These are phyloP conservation scores for Pleuronectes platessa DNA, from an alignment of 2,113 vertebrate species.

Conservation along the genomic window DNA sequence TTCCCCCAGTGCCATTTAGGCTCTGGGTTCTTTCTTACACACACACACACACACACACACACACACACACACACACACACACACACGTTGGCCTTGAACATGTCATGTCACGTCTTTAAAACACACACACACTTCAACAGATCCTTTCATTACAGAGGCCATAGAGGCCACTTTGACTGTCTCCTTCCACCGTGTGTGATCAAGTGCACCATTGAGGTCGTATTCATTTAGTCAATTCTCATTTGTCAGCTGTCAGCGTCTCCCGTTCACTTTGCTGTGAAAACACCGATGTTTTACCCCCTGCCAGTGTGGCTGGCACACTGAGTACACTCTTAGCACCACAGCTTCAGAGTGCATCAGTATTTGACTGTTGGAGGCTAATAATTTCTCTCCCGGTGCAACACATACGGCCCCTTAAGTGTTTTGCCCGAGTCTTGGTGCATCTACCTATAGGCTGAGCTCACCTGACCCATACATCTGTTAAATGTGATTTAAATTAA, in stretches of 20 bases:
- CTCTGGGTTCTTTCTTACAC: conserved; percentile 7
- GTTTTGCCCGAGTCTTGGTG: conserved; percentile 51
- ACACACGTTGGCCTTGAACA: conserved; percentile 35
- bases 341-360: conserved; percentile 34
- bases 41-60: background rate
- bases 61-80: background rate
- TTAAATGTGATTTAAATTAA: conserved; percentile 12
- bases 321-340: conserved; percentile 19
- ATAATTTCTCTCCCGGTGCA: conserved; percentile 47
- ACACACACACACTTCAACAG: conserved; percentile 24
- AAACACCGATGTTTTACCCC: conserved; percentile 6
- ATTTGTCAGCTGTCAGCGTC: conserved; percentile 6
- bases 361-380: conserved; percentile 49
- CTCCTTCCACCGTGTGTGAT: conserved; percentile 10
- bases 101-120: conserved; percentile 59
- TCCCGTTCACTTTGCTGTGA: background rate
- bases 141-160: conserved; percentile 20
- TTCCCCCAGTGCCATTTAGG: conserved; percentile 61
- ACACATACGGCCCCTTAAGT: conserved; percentile 37
- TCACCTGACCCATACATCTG: too few relatives aligned
- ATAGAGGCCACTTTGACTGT: background rate
- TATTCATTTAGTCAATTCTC: background rate
- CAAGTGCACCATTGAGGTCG: conserved; percentile 5
- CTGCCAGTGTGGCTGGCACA: conserved; percentile 42
- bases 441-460: conserved; percentile 1